Evolutionary conservation across 2,888 invertebrate genomes (phyloP), one percentile per base, ranked within the genome.

Genomic region (Icerya purchasi): DNA sequence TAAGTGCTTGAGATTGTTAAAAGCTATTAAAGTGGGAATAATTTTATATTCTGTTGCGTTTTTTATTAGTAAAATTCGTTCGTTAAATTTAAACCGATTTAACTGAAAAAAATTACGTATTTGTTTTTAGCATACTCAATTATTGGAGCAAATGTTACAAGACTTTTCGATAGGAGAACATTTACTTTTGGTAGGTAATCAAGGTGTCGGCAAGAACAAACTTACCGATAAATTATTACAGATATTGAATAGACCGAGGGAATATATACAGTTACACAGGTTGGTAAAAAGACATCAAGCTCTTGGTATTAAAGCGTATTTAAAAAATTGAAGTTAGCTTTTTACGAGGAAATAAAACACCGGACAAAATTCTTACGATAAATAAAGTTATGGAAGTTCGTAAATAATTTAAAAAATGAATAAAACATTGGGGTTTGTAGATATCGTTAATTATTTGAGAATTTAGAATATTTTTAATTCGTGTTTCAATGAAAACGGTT

Each of bases 161-260:
- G 94, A 97, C 71, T 93, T 88, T 68, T 72, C 83, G 1, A 77
- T 96, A 0, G 93, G 92, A 0, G 88, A 92, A 68, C 92, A 96
- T 74, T 75, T 97, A 52, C 74, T 97, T 1, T 72, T 97, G 56
- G 91, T 97, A n/a, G 97, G 97, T 0, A 97, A 97, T 73, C 96
- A 96, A 73, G 91, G 91, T 36, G 96, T 96, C 0, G 96, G 96
- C 0, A 97, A 97, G 72, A 97, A 97, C 71, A 96, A 97, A 72
- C 83, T 97, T 18, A 85, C 87, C 1, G 97, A 97, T 70, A 78
- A 92, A 63, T 78, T 97, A 63, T 73, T 97, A 1, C 85, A 91
- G 68, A 72, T 96, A 10, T 71, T 96, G 65, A 91, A 91, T 68
- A 75, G 88, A 54, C 94, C 96, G 0, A 75, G 96, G 61, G 94